Base-by-base conservation (phyloP, 2,113 vertebrate genomes). In the Thalassarche chlororhynchos region DNA sequence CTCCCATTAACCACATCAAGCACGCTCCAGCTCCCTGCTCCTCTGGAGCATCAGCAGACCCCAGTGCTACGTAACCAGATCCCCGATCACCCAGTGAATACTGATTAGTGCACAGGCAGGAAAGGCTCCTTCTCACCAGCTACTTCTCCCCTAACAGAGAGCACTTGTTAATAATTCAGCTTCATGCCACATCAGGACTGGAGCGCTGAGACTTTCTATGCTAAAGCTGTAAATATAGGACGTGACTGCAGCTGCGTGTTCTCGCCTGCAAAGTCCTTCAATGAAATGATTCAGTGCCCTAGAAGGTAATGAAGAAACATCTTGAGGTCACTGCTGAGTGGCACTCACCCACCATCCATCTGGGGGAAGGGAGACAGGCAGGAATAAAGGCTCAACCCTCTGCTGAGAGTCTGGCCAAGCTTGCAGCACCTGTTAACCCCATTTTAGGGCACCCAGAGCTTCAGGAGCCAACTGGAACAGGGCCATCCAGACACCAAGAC, bases 141-240 rank as follows among this genome's bases (percentile, higher is more conserved):
- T 84, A 31, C 69, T 94, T 72, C 71, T 95, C 32, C 68, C 42
- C 47, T 86, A 49, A 68, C 88, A 94, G 88, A 75, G 69, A 94
- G 51, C 72, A 84, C 76, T 94, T 95, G 88, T 96, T 97, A 93
- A 96, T 97, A 97, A 96, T 97, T 94, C 92, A 95, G 83, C 76
- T 93, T 95, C 72, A 52, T 92, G 76, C 76, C 89, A 95, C 80
- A 64, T 91, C 90, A 93, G 86, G 86, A 87, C 76, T 96, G 72
- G 68, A 84, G 57, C 66, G 61, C 84, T 75, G 68, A 95, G 64
- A 65, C 76, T 92, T 79, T 84, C 89, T 90, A 57, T 84, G 52
- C 86, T 93, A 34, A 87, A 91, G 69, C 92, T 89, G 90, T 95
- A 93, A 97, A 95, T 95, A 87, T 5, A 93, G 76, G 89, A 96